Conservation (phyloP, 2,113 vertebrate genomes). For the Australoheros scitulus region DNA sequence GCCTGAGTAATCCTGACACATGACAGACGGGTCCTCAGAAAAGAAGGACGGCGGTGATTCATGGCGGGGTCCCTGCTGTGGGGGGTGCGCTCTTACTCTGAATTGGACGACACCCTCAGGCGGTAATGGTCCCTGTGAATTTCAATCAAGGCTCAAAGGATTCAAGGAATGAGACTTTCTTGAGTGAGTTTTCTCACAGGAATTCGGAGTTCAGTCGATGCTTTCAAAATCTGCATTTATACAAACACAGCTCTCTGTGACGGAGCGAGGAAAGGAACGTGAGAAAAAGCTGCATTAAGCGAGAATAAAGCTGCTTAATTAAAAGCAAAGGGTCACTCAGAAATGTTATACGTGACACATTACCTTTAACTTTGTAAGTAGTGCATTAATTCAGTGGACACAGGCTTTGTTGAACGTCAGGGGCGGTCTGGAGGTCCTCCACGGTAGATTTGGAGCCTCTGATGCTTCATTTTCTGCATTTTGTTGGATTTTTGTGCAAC, state of each 20-base stretch:
- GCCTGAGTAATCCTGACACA: constrained; percentile 53
- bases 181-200: neutral
- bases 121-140: constrained; percentile 43
- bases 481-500: neutral
- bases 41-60: constrained; percentile 29
- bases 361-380: neutral
- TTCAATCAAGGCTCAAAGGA: constrained; percentile 55
- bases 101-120: constrained; percentile 22
- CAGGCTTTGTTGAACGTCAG: neutral
- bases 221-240: neutral
- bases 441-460: neutral
- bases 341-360: neutral
- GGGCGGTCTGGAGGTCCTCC: neutral
- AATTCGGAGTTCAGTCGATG: neutral
- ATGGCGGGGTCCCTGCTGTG: neutral
- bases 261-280: accelerated
- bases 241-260: neutral
- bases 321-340: neutral
- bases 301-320: neutral
- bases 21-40: constrained; percentile 41
- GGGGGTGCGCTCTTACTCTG: neutral
- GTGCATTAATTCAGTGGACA: neutral
- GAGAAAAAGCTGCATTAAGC: too few relatives aligned
- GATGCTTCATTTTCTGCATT: neutral
- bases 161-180: constrained; percentile 22